Base-by-base conservation (phyloP, 2,888 invertebrate genomes). In the Heliconius ismenius region DNA sequence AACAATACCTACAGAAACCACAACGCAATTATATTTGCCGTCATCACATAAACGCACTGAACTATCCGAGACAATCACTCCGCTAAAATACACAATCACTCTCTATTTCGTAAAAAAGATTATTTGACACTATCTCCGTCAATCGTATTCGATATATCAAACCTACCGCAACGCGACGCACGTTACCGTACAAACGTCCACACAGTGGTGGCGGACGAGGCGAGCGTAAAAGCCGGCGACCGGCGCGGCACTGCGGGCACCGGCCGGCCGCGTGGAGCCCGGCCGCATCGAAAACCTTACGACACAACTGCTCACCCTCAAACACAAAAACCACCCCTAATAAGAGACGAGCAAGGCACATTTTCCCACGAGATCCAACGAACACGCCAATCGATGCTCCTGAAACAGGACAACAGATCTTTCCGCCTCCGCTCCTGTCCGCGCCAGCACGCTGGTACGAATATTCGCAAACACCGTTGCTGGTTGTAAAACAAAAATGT, bases 231-330 rank as follows among this genome's bases (percentile, higher is more conserved):
- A 81, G 90, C 90, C 92, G 91, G 89, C 90, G 86, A 86, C 85
- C 92, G 91, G 90, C 92, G 89, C 90, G 90, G 89, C 92, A 92
- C 92, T 92, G 93, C 92, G 92, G 91, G 85, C 86, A 87, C 88
- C 88, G 86, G 86, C 88, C 87, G 89, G 87, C 91, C 90, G 91
- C 92, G 91, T 91, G 92, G 84, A 86, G 84, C 87, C 83, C 86
- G 83, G 83, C 80, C 85, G 83, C 80, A 82, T 83, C 86, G 83
- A 84, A 85, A 85, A 83, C 88, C 84, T 85, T 84, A 91, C 89
- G 89, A 84, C 90, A 84, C 87, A 89, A 86, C 88, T 86, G 83
- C 85, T 81, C 78, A 78, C 74, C 81, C 79, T 76, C 75, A 79
- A 76, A 83, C 81, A 83, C 83, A 81, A 83, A 86, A 81, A 82